phyloP scores from a whole-genome alignment of 2,113 vertebrate species.

The Spilogale gracilis region DNA sequence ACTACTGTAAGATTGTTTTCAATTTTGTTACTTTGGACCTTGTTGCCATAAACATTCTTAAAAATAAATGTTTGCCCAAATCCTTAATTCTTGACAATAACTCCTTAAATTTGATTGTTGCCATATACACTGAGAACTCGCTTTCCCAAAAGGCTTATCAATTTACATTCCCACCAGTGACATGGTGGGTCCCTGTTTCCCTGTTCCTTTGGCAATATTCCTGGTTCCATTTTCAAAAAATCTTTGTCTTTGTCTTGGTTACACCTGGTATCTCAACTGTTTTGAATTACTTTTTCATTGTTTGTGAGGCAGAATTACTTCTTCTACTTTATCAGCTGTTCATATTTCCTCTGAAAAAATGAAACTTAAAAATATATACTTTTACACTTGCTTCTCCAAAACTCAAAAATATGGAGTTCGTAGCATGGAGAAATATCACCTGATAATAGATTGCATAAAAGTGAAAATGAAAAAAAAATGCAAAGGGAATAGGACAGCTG shows the following conservation, averaged over 20 bases:
- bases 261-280: background rate
- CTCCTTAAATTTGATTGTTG: background rate
- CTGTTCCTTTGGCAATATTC: constrained; percentile 3
- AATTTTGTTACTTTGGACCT: constrained; percentile 55
- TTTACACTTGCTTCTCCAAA: constrained; percentile 36
- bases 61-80: constrained; percentile 22
- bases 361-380: constrained; percentile 50
- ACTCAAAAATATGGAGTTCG: background rate
- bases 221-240: background rate
- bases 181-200: background rate
- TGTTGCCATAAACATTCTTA: background rate
- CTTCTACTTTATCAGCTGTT: background rate
- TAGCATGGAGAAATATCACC: constrained; percentile 9
- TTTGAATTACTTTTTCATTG: background rate
- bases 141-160: background rate
- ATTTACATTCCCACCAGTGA: background rate
- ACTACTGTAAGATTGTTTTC: background rate
- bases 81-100: constrained; percentile 45
- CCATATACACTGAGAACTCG: background rate
- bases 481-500: background rate
- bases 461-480: background rate
- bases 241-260: background rate
- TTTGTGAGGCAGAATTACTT: background rate
- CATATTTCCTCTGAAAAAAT: constrained; percentile 60
- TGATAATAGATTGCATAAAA: background rate